Evolutionary conservation across 2,888 invertebrate genomes (phyloP).

Genomic region (Drosophila borborema): DNA sequence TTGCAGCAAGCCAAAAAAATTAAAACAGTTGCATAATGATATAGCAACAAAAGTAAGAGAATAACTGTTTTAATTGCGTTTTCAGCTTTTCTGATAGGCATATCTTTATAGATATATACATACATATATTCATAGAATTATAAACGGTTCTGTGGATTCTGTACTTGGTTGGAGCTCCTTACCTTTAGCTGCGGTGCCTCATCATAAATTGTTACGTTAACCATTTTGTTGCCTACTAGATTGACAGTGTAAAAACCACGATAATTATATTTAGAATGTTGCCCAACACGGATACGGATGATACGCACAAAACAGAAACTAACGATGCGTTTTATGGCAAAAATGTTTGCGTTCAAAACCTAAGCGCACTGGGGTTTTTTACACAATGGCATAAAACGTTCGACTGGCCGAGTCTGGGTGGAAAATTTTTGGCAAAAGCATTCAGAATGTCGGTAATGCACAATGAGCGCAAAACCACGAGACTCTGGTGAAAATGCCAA

Average conservation of each 20-base stretch:
- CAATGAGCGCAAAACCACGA: slow-evolving; percentile 51
- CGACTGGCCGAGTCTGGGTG: slow-evolving; percentile 59
- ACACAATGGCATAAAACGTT: slow-evolving; percentile 55
- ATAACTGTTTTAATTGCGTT: slow-evolving; percentile 11
- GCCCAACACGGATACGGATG: slow-evolving; percentile 35
- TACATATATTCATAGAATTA: slow-evolving; percentile 17
- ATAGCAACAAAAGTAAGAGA: slow-evolving; percentile 8
- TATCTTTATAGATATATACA: slow-evolving; percentile 63
- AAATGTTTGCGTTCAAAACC: slow-evolving; percentile 52
- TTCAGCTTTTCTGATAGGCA: slow-evolving; percentile 18
- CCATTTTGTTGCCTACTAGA: slow-evolving; percentile 78
- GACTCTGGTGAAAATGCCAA: slow-evolving; percentile 33
- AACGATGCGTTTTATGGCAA: slow-evolving; percentile 38
- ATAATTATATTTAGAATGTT: slow-evolving; percentile 44
- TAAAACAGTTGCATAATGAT: slow-evolving; percentile 66
- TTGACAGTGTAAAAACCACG: slow-evolving; percentile 53
- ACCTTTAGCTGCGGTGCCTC: slow-evolving; percentile 82
- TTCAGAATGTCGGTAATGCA: slow-evolving; percentile 63
- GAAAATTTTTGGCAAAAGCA: slow-evolving; percentile 66
- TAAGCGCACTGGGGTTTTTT: slow-evolving; percentile 31
- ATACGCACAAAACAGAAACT: slow-evolving; percentile 61
- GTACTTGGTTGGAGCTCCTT: slow-evolving; percentile 44
- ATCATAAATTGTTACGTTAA: slow-evolving; percentile 83
- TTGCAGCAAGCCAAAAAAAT: slow-evolving; percentile 44
- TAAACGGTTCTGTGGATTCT: slow-evolving; percentile 8